phyloP scores from a whole-genome alignment of 2,888 invertebrate species.

The Oeneis ivallda region DNA sequence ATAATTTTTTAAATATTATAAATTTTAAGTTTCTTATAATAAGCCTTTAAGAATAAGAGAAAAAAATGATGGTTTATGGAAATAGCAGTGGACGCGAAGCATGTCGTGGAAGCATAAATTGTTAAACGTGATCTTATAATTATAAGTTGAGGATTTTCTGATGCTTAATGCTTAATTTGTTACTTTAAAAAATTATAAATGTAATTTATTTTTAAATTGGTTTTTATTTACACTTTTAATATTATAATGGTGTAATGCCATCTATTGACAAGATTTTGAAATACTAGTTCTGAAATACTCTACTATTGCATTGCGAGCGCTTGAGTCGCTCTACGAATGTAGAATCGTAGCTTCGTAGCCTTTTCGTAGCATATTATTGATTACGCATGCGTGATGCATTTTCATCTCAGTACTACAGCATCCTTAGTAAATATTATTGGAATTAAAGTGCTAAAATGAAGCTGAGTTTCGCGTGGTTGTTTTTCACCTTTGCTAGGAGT shows the following conservation, averaged over 20 bases:
- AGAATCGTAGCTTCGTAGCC: constrained; percentile 37
- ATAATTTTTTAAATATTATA: neutral
- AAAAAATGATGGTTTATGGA: neutral
- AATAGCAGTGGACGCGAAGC: neutral
- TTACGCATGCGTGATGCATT: constrained; percentile 64
- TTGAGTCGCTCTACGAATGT: constrained; percentile 37
- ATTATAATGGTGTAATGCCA: neutral
- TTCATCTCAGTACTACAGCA: constrained; percentile 41
- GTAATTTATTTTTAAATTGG: neutral
- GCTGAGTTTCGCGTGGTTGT: constrained; percentile 51
- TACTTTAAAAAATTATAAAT: neutral
- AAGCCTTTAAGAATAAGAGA: neutral
- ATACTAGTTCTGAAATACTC: neutral
- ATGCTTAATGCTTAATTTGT: neutral
- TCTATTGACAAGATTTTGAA: neutral
- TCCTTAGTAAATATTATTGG: constrained; percentile 44
- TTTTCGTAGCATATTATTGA: constrained; percentile 58
- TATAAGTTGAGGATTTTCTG: neutral
- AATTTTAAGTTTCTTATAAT: too few species aligned
- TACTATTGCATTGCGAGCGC: neutral
- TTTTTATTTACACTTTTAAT: neutral
- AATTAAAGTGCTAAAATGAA: constrained; percentile 55
- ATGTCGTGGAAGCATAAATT: neutral
- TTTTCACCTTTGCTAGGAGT: constrained; percentile 50
- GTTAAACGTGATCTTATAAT: constrained; percentile 8